Percentiles rank a stretch among this genome's conserved stretches.
Evolutionary conservation across 2,888 invertebrate genomes (phyloP).

Genomic region (Proisotoma minuta): DNA sequence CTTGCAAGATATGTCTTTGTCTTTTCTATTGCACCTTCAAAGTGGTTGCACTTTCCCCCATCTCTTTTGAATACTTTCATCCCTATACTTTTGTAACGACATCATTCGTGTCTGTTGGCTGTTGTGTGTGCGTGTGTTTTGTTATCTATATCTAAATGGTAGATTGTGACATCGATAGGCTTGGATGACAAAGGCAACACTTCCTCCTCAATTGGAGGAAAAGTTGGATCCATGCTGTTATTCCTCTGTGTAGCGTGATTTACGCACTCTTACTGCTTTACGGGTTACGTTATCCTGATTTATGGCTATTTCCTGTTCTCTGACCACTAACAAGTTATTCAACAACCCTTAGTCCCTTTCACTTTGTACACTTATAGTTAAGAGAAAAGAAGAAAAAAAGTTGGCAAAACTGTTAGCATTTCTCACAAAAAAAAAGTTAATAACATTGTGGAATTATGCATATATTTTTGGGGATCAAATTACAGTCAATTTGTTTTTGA

Average conservation of each 20-base stretch:
- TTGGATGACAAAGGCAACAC: background rate
- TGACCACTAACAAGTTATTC: slow-evolving; percentile 33
- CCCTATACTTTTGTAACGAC: too few species aligned
- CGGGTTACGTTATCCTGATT: slow-evolving; percentile 29
- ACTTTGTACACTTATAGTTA: background rate
- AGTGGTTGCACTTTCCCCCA: too few species aligned
- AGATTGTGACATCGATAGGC: background rate
- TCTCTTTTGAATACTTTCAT: too few species aligned
- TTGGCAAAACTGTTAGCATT: background rate
- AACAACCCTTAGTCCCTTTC: slow-evolving; percentile 21
- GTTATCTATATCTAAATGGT: background rate
- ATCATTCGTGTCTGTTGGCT: background rate
- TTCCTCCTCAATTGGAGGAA: background rate
- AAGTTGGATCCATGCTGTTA: background rate
- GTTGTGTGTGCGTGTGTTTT: background rate
- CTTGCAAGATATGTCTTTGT: too few species aligned
- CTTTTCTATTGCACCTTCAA: too few species aligned
- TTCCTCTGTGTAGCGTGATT: slow-evolving; percentile 11
- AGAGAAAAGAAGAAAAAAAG: background rate
- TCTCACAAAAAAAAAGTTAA: too few species aligned
- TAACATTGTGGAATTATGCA: too few species aligned
- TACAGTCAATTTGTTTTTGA: too few species aligned
- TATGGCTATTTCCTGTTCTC: slow-evolving; percentile 21
- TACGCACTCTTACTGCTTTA: slow-evolving; percentile 12
- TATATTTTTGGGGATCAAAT: too few species aligned